These are phyloP conservation scores for Suricata suricatta DNA, from an alignment of 2,113 vertebrate genomes.

Conservation along the genomic window DNA sequence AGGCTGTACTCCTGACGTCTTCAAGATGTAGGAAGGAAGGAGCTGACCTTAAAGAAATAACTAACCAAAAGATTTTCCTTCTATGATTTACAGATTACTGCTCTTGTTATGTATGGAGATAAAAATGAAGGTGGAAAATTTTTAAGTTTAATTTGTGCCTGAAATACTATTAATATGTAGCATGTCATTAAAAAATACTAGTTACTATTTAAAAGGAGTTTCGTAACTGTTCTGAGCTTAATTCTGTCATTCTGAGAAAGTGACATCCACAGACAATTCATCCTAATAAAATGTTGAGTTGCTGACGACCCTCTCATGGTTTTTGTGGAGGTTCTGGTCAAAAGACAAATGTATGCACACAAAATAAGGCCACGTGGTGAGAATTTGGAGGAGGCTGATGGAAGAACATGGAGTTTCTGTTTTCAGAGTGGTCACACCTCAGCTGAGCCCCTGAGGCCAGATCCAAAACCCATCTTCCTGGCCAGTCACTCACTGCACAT, in stretches of 20 bases:
- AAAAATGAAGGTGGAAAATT: not conserved
- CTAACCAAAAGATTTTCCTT: not conserved
- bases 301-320: not conserved
- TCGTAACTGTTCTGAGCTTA: not conserved
- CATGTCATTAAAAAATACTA: not conserved
- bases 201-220: not conserved
- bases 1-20: not conserved
- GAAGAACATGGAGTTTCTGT: not conserved
- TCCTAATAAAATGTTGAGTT: not conserved
- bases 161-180: not conserved
- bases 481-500: not conserved
- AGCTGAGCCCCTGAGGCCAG: rapidly evolving
- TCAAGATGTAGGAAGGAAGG: not conserved
- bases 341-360: not conserved
- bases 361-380: not conserved
- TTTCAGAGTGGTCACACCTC: not conserved
- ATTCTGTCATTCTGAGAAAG: not conserved
- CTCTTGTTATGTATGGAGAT: not conserved
- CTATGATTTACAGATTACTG: not conserved
- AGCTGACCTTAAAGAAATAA: not conserved
- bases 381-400: not conserved
- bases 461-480: not conserved
- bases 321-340: not conserved
- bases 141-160: not conserved
- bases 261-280: not conserved